Evolutionary conservation across 2,113 vertebrate genomes (phyloP).

Genomic region (Toxostoma redivivum): DNA sequence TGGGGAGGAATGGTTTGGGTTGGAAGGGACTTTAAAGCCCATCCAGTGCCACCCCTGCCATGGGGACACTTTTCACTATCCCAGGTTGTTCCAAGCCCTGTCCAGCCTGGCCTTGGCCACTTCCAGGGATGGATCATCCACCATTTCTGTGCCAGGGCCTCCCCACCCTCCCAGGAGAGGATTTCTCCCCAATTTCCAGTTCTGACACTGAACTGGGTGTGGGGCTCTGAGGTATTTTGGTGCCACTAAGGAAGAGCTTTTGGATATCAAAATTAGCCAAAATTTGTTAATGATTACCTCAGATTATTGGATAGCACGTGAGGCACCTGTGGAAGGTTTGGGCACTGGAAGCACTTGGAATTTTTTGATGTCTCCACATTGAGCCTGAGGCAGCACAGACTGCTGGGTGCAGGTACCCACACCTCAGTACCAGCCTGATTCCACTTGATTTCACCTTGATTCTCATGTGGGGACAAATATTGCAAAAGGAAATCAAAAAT

Average conservation of each 20-base stretch:
- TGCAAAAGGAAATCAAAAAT: not conserved
- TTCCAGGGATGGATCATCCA: not conserved
- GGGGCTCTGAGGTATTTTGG: not conserved
- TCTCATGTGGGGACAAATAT: not conserved
- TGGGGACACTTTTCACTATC: not conserved
- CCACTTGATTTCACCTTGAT: not conserved
- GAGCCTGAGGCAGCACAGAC: accelerated
- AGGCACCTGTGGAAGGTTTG: not conserved
- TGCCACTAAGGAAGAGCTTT: not conserved
- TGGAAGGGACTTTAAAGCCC: not conserved
- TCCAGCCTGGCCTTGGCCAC: not conserved
- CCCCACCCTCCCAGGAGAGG: not conserved
- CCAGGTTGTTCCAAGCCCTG: not conserved
- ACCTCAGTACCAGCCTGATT: accelerated
- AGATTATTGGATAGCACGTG: not conserved
- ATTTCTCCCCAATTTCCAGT: not conserved
- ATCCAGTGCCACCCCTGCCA: not conserved
- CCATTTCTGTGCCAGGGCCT: not conserved
- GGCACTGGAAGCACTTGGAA: not conserved
- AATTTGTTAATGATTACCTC: not conserved
- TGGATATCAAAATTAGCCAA: not conserved
- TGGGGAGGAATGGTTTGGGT: not conserved
- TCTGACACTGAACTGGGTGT: not conserved
- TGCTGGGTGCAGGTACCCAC: accelerated
- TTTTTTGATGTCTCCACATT: not conserved